phyloP scores from a whole-genome alignment of 2,113 vertebrate genomes.

The Chlorocebus sabaeus region DNA sequence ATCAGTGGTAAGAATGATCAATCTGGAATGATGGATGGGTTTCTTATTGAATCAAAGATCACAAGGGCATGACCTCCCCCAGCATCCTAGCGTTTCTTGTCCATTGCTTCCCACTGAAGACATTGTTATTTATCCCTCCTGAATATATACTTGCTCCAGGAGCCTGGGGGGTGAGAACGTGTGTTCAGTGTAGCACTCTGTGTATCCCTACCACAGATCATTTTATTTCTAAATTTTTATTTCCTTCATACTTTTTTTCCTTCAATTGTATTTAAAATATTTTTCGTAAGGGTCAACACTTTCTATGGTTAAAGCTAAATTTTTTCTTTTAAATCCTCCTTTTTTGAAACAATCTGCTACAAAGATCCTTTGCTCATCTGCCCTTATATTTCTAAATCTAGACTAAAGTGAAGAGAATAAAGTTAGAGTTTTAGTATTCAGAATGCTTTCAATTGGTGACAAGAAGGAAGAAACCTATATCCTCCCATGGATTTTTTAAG shows the following conservation, averaged over 20 bases:
- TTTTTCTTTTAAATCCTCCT: neutral
- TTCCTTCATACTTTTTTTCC: neutral
- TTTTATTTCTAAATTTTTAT: neutral
- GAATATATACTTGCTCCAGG: neutral
- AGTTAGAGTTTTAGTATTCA: neutral
- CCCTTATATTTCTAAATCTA: neutral
- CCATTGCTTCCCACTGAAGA: neutral
- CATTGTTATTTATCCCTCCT: neutral
- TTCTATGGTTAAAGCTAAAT: neutral
- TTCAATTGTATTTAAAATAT: neutral
- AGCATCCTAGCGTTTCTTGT: neutral
- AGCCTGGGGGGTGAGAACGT: neutral
- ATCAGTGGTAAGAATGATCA: constrained; percentile 8
- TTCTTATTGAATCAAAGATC: neutral
- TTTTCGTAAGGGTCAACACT: neutral
- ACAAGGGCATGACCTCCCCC: neutral
- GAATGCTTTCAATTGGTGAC: neutral
- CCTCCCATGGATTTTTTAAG: neutral
- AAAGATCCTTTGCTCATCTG: neutral
- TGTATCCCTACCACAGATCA: neutral
- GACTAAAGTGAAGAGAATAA: neutral
- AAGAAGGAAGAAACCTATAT: constrained; percentile 42
- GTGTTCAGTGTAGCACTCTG: neutral
- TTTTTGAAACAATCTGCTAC: neutral
- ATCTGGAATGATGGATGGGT: neutral